Conservation (phyloP, 2,888 invertebrate genomes). For the Onthophagus sagittarius region DNA sequence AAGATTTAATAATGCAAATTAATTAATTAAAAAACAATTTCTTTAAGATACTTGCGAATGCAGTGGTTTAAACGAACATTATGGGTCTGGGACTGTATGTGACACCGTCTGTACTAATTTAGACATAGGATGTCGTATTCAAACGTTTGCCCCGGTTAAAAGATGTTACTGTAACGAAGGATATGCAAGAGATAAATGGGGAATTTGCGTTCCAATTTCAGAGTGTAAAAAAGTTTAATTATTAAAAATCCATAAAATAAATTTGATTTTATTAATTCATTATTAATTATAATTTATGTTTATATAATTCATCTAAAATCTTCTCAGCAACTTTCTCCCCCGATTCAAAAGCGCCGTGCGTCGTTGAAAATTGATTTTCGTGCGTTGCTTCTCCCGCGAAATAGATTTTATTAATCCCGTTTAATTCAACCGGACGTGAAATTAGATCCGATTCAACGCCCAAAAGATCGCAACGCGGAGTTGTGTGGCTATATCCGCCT, state of each 20-base stretch:
- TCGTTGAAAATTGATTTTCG: constrained; percentile 59
- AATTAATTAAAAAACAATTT: neutral
- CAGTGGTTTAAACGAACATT: neutral
- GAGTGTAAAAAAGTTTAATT: neutral
- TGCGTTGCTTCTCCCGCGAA: constrained; percentile 66
- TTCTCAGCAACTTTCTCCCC: constrained; percentile 53
- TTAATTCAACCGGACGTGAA: constrained; percentile 47
- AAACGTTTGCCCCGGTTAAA: neutral
- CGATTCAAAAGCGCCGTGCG: constrained; percentile 63
- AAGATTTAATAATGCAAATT: neutral
- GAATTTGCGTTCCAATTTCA: neutral
- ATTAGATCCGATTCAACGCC: constrained; percentile 46
- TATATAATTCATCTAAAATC: constrained; percentile 37
- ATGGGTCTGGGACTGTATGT: neutral
- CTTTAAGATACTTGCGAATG: neutral
- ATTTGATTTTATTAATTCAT: too few relatives aligned
- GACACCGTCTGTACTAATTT: neutral
- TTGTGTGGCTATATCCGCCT: constrained; percentile 60
- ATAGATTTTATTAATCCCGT: constrained; percentile 50
- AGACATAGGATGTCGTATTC: neutral
- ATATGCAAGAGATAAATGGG: neutral
- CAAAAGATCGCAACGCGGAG: constrained; percentile 50
- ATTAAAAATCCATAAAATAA: too few relatives aligned
- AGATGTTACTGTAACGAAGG: neutral
- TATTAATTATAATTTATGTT: constrained; percentile 15